A percentile compares a stretch with the other conserved stretches of the same genome.
These are phyloP conservation scores for Drosophila nigromelanica DNA, from an alignment of 1,140 invertebrate genomes.

Conservation along the genomic window DNA sequence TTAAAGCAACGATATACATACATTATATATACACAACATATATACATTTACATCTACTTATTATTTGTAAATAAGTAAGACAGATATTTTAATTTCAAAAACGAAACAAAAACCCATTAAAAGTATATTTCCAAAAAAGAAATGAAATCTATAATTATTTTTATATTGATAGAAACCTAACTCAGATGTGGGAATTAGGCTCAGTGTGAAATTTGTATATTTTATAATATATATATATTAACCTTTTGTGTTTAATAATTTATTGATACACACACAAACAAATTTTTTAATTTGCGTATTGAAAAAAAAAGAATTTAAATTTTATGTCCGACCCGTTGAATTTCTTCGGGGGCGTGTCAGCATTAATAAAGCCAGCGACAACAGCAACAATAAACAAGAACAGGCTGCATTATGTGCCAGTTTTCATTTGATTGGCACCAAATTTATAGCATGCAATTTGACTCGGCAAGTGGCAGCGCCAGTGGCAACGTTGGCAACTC, in stretches of 20 bases:
- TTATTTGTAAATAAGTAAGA: conserved; percentile 79
- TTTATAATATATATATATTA: too few species aligned
- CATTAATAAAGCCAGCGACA: conserved; percentile 41
- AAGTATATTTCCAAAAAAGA: conserved; percentile 69
- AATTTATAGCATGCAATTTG: conserved; percentile 82
- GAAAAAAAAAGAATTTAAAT: conserved; percentile 53
- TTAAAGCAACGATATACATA: conserved; percentile 54
- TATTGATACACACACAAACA: not conserved
- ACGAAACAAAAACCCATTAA: conserved; percentile 65
- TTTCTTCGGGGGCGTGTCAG: conserved; percentile 12
- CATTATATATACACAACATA: conserved; percentile 53
- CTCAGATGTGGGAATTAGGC: conserved; percentile 29
- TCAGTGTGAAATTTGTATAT: not conserved
- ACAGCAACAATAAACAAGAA: conserved; percentile 20
- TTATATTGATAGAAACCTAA: conserved; percentile 33
- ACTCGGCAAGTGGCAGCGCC: conserved; percentile 49
- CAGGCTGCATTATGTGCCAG: conserved; percentile 66
- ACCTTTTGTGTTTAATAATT: not conserved
- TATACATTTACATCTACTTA: conserved; percentile 67
- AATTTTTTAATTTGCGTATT: not conserved
- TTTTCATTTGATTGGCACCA: conserved; percentile 78
- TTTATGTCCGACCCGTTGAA: conserved; percentile 55
- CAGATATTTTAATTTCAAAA: conserved; percentile 66
- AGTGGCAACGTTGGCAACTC: conserved; percentile 31
- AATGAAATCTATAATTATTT: conserved; percentile 29